Evolutionary conservation across 2,113 vertebrate species (phyloP).

Genomic region (Piprites chloris): DNA sequence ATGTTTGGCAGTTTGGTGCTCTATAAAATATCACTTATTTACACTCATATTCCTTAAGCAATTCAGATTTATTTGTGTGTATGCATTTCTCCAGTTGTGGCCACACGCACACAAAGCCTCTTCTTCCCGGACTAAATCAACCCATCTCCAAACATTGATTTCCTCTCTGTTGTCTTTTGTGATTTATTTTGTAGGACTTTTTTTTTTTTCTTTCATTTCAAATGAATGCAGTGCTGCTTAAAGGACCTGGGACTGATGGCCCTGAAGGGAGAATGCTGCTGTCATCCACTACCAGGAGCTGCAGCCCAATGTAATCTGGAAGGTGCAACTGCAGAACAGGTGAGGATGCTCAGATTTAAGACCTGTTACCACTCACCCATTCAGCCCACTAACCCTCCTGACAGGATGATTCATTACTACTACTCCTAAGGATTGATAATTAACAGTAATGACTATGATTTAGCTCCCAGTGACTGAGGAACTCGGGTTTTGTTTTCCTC

Average conservation of each 20-base stretch:
- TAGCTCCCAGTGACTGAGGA: neutral
- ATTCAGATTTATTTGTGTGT: constrained; percentile 4
- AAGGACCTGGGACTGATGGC: neutral
- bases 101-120: neutral
- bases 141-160: neutral
- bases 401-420: constrained; percentile 1
- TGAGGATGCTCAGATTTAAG: neutral
- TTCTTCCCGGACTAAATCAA: neutral
- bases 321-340: neutral
- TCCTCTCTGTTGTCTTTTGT: neutral
- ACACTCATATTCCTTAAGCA: constrained; percentile 29
- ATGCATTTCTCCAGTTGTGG: neutral
- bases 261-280: neutral
- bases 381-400: neutral
- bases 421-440: neutral
- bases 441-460: neutral
- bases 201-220: neutral
- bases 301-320: neutral
- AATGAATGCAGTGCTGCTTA: neutral
- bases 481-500: neutral
- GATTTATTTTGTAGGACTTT: neutral
- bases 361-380: neutral
- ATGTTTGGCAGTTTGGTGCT: constrained; percentile 15
- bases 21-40: constrained; percentile 37
- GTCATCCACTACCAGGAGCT: neutral